Evolutionary conservation across 35 echinoderm and acorn worm species (phyloP).

Genomic region (Lytechinus variegatus): DNA sequence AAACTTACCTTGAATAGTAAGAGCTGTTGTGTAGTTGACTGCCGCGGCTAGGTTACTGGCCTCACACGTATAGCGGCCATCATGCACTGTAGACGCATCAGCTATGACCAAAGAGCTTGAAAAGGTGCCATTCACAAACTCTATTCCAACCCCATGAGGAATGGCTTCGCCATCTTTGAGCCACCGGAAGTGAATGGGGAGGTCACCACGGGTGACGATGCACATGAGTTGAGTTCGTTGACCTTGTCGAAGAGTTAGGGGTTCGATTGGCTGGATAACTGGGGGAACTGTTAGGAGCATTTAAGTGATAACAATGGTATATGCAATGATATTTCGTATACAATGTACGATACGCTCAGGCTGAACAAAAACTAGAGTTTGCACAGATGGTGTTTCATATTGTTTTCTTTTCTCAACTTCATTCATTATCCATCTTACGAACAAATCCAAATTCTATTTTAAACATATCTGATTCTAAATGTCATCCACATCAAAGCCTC

Average conservation of each 20-base stretch:
- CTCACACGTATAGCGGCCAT: slow-evolving; percentile 92
- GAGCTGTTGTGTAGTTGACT: slow-evolving; percentile 79
- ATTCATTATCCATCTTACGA: no score
- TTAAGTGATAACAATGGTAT: background rate
- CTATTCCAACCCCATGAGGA: slow-evolving; percentile 68
- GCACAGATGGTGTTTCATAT: no score
- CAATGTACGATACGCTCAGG: no score
- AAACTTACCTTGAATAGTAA: slow-evolving; percentile 80
- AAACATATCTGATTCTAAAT: no score
- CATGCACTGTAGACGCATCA: slow-evolving; percentile 80
- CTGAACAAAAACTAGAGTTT: no score
- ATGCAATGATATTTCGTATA: no score
- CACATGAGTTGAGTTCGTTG: slow-evolving; percentile 79
- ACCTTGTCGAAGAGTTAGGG: slow-evolving; percentile 59
- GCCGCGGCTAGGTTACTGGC: slow-evolving; percentile 81
- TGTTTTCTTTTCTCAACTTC: no score
- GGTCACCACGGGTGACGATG: slow-evolving; percentile 72
- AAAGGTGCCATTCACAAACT: background rate
- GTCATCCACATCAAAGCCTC: no score
- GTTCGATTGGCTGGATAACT: slow-evolving; percentile 54
- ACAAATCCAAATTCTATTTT: no score
- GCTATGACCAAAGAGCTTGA: slow-evolving; percentile 61
- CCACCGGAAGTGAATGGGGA: slow-evolving; percentile 88
- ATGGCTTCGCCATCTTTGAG: slow-evolving; percentile 83
- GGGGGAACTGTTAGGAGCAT: slow-evolving; percentile 64